Conservation (phyloP, 2,797 vertebrate genomes). For the Myotis findleyi region DNA sequence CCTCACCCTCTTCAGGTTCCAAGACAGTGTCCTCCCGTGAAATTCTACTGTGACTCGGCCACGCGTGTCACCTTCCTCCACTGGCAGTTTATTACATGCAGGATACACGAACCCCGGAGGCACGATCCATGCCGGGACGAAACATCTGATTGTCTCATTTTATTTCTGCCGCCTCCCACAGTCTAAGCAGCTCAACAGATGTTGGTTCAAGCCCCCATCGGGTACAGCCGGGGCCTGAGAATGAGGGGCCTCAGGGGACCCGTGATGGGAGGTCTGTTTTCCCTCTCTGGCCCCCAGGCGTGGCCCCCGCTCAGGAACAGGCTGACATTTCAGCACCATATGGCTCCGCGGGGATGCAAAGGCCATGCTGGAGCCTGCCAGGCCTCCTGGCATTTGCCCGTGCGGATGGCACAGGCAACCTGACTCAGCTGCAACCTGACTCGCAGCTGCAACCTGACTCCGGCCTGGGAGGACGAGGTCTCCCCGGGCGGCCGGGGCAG, state of each 20-base stretch:
- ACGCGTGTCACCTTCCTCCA: not conserved
- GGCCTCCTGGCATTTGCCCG: conserved; percentile 69
- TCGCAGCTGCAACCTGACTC: conserved; percentile 58
- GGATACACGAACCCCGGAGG: not conserved
- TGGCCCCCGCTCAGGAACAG: conserved; percentile 54
- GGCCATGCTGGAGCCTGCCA: conserved; percentile 67
- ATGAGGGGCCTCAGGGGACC: not conserved
- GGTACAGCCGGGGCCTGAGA: not conserved
- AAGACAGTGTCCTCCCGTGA: not conserved
- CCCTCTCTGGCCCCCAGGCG: not conserved
- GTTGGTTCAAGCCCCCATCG: not conserved
- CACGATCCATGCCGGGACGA: not conserved
- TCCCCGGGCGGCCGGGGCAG: conserved; percentile 46
- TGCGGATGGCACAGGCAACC: conserved; percentile 9
- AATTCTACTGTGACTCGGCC: not conserved
- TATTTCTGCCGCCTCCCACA: not conserved
- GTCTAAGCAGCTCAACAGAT: not conserved
- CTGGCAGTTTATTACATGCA: not conserved
- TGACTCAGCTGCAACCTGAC: conserved; percentile 41
- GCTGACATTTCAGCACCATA: conserved; percentile 77
- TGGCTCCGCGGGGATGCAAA: conserved; percentile 72
- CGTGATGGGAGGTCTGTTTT: not conserved
- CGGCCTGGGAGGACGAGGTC: not conserved
- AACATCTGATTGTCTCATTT: not conserved
- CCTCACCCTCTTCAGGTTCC: conserved; percentile 7